Evolutionary conservation across 2,888 invertebrate genomes (phyloP).

Genomic region (Nasonovia ribisnigri): DNA sequence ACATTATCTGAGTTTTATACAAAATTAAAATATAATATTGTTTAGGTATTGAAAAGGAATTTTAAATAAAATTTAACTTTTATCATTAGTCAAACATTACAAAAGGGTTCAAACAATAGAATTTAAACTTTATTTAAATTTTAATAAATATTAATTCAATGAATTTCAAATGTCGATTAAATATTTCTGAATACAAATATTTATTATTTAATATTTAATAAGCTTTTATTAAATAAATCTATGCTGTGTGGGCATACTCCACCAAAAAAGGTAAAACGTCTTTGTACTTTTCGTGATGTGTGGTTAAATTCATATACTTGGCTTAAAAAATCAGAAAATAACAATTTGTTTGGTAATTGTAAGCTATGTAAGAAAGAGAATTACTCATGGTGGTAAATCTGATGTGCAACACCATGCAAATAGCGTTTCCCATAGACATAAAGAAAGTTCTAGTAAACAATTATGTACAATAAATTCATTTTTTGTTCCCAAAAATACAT

Average conservation of each 20-base stretch:
- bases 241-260: not conserved
- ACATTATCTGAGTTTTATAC: no score
- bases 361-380: constrained; percentile 26
- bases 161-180: no score
- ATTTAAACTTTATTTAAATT: no score
- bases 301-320: constrained; percentile 22
- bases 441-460: constrained; percentile 23
- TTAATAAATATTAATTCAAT: no score
- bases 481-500: constrained; percentile 26
- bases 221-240: no score
- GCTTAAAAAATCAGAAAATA: constrained; percentile 27
- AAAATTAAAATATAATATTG: no score
- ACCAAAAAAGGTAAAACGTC: constrained; percentile 14
- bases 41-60: no score
- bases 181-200: no score
- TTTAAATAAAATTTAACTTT: no score
- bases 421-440: constrained; percentile 16
- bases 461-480: constrained; percentile 26
- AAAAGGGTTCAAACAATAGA: no score
- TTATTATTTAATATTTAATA: no score
- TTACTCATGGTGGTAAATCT: constrained; percentile 16
- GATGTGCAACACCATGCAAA: constrained; percentile 18
- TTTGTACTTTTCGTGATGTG: constrained; percentile 19
- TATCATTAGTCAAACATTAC: no score
- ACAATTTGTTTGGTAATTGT: constrained; percentile 19